phyloP scores from a whole-genome alignment of 2,888 invertebrate species.

The Hirtodrosophila duncani region DNA sequence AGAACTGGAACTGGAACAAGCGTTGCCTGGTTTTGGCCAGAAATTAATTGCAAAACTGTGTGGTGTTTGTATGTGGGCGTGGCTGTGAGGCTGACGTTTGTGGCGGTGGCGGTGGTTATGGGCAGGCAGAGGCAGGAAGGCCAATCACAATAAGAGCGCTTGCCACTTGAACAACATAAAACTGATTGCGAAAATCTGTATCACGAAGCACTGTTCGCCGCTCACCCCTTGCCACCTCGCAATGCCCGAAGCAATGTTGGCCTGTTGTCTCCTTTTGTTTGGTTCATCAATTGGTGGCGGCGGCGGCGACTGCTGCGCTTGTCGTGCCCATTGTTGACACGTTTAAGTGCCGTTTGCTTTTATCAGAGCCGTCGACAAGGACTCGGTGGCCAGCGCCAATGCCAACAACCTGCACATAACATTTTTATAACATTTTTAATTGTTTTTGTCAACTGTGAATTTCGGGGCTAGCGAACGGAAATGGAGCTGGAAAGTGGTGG shows the following conservation, averaged over 20 bases:
- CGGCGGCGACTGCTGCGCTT: slow-evolving; percentile 43
- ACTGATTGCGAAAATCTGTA: slow-evolving; percentile 71
- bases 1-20: too few species aligned
- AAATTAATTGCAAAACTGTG: slow-evolving; percentile 72
- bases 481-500: slow-evolving; percentile 29
- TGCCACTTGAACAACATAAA: slow-evolving; percentile 68
- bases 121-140: slow-evolving; percentile 16
- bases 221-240: slow-evolving; percentile 1
- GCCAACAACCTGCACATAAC: slow-evolving; percentile 53
- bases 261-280: slow-evolving; percentile 45
- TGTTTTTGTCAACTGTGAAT: slow-evolving; percentile 65
- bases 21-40: slow-evolving; percentile 54
- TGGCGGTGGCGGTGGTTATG: slow-evolving; percentile 4
- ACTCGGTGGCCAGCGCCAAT: slow-evolving; percentile 10
- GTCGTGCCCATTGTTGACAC: slow-evolving; percentile 68
- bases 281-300: slow-evolving; percentile 52
- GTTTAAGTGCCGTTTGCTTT: slow-evolving; percentile 72
- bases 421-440: slow-evolving; percentile 69
- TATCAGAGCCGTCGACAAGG: slow-evolving; percentile 52
- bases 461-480: too few species aligned
- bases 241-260: slow-evolving; percentile 9
- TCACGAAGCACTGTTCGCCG: slow-evolving; percentile 30
- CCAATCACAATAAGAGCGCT: slow-evolving; percentile 60
- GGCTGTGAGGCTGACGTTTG: neutral
- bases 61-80: slow-evolving; percentile 31